These are phyloP conservation scores for Aegotheles bennettii DNA, from an alignment of 2,113 vertebrate species.

Conservation along the genomic window DNA sequence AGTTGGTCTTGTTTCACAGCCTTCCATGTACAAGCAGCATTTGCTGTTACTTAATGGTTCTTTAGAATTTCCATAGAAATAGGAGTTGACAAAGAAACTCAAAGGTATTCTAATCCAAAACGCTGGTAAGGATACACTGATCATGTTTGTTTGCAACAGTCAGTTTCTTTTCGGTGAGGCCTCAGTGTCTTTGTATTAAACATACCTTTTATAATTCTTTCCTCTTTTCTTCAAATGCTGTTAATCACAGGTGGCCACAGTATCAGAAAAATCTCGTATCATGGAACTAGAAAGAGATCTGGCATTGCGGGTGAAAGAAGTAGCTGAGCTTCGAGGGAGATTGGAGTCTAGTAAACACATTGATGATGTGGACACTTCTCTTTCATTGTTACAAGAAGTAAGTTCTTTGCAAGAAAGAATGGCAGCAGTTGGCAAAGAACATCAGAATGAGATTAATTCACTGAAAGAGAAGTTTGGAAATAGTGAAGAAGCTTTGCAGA, in stretches of 20 bases:
- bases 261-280: constrained; percentile 95
- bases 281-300: constrained; percentile 95
- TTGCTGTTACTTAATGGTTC: not conserved
- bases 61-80: not conserved
- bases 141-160: not conserved
- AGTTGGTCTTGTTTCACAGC: not conserved
- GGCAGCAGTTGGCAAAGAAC: constrained; percentile 71
- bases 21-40: not conserved
- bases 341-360: constrained; percentile 78
- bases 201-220: not conserved
- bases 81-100: not conserved
- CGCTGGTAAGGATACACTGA: not conserved
- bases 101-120: not conserved
- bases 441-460: constrained; percentile 72
- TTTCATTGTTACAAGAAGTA: constrained; percentile 87
- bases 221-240: constrained; percentile 38
- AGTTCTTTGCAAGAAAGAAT: constrained; percentile 84
- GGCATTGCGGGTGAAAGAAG: constrained; percentile 82
- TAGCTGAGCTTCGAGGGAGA: constrained; percentile 82
- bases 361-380: constrained; percentile 74
- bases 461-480: constrained; percentile 77
- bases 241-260: constrained; percentile 87
- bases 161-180: not conserved
- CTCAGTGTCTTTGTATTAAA: not conserved
- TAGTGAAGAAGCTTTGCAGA: constrained; percentile 75